Base-by-base conservation (phyloP, 2,113 vertebrate genomes). In the Porphyrio hochstetteri region DNA sequence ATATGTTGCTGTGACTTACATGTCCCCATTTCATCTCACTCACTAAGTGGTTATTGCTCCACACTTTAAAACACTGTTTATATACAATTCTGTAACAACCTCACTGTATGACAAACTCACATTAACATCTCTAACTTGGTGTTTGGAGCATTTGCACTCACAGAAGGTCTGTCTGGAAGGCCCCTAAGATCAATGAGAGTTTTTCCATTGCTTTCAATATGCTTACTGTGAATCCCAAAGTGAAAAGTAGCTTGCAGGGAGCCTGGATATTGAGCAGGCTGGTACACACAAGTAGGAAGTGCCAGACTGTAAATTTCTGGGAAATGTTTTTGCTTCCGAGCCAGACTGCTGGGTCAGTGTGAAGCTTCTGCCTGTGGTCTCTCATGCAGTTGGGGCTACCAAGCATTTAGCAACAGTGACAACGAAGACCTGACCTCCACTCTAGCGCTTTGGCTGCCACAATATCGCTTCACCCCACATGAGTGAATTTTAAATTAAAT, bases 1-100 rank as follows among this genome's bases (percentile, higher is more conserved):
- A 95, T 93, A 94, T 94, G 87, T 94, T 96, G n/a, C 91, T 87
- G 74, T 95, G 93, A 92, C 89, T 95, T 91, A 20, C 19, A n/a
- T 53, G 91, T 95, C 90, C 80, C 70, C 61, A 56, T 91, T 95
- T 91, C 31, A 84, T 95, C 86, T 93, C 86, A 68, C 72, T 70
- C 64, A 33, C 83, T 59, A 33, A 36, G 48, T 40, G 40, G 78
- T 88, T 90, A 61, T 78, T 53, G 59, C 70, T 87, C 90, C 79
- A 92, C 82, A 88, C 50, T 95, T 88, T 77, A 77, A 88, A 96
- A 64, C 35, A 88, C 36, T 95, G 93, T 96, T 96, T 88, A 44
- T 70, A 90, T 50, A 94, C 78, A 94, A 67, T 65, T 86, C 67
- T 77, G 36, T 77, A 80, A 85, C 84, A 94, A 95, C 44, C 55